Conservation (phyloP, 2,888 invertebrate genomes). For the Perdita meconis region DNA sequence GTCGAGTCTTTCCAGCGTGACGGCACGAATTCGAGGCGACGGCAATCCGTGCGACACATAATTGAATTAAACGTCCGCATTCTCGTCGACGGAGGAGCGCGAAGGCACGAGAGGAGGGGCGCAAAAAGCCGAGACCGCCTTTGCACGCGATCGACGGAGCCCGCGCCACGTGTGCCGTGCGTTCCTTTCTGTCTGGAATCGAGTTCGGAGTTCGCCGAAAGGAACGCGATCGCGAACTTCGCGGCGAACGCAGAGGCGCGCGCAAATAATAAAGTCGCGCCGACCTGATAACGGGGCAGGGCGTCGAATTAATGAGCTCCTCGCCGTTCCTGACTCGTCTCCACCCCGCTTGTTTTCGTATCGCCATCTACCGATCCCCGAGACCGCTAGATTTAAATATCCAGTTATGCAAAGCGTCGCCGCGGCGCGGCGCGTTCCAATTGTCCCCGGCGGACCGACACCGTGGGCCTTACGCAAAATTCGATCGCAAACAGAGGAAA, state of each 20-base stretch:
- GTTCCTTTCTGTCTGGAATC: too few relatives aligned
- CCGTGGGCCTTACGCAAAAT: conserved; percentile 18
- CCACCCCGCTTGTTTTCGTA: conserved; percentile 13
- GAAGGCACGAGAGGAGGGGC: conserved; percentile 17
- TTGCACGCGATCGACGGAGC: conserved; percentile 38
- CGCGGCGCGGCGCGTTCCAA: conserved; percentile 24
- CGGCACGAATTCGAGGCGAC: conserved; percentile 63
- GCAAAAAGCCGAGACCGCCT: conserved; percentile 16
- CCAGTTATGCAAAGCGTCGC: conserved; percentile 45
- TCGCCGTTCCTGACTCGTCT: conserved; percentile 9
- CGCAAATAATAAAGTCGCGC: conserved; percentile 29
- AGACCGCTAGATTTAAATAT: conserved; percentile 41
- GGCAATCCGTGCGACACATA: conserved; percentile 58
- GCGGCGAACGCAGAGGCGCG: conserved; percentile 19
- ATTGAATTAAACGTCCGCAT: conserved; percentile 65
- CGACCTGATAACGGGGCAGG: conserved; percentile 5
- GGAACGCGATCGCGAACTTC: conserved; percentile 15
- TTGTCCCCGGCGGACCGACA: conserved; percentile 23
- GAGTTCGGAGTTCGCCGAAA: too few relatives aligned
- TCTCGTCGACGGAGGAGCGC: conserved; percentile 31
- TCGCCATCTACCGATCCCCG: not conserved
- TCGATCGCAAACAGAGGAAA: conserved; percentile 13
- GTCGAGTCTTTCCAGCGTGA: conserved; percentile 54
- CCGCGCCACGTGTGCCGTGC: too few relatives aligned
- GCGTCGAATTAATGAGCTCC: conserved; percentile 14